phyloP scores from a whole-genome alignment of 1,140 invertebrate species.

The Drosophila paulistorum region DNA sequence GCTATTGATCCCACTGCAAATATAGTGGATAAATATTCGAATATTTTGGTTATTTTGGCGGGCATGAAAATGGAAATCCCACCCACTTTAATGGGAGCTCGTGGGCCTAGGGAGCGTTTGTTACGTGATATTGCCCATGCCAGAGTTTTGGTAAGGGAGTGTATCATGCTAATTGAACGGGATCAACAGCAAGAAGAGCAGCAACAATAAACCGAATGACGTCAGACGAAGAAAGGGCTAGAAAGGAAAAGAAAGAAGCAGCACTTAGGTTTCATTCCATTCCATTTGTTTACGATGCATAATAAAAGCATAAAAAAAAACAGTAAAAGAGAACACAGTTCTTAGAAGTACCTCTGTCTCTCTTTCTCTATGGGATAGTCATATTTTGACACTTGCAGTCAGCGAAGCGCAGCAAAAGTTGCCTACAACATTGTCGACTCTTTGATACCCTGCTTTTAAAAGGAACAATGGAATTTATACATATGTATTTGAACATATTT shows the following conservation, averaged over 20 bases:
- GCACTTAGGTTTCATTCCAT: constrained; percentile 15
- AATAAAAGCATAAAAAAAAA: constrained; percentile 33
- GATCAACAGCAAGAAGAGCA: constrained; percentile 18
- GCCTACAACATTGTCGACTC: not conserved
- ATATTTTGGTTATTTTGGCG: constrained; percentile 37
- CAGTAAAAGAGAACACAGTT: constrained; percentile 24
- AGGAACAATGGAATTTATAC: no score
- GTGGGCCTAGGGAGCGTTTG: constrained; percentile 59
- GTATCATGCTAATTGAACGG: constrained; percentile 43
- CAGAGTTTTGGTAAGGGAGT: constrained; percentile 52
- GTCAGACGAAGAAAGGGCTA: constrained; percentile 24
- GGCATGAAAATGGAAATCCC: constrained; percentile 45
- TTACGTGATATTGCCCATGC: constrained; percentile 61
- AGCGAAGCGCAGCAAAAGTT: constrained; percentile 41
- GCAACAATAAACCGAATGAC: constrained; percentile 29
- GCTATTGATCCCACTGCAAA: constrained; percentile 40
- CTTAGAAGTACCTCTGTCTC: constrained; percentile 43
- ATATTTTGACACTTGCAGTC: constrained; percentile 51
- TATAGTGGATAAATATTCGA: constrained; percentile 40
- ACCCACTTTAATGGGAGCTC: constrained; percentile 44
- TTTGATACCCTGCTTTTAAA: constrained; percentile 6
- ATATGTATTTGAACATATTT: no score
- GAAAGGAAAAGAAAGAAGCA: not conserved
- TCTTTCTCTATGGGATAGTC: constrained; percentile 21
- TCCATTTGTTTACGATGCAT: constrained; percentile 12